These are phyloP conservation scores for Hydraecia micacea DNA, from an alignment of 2,888 invertebrate genomes.

Conservation along the genomic window DNA sequence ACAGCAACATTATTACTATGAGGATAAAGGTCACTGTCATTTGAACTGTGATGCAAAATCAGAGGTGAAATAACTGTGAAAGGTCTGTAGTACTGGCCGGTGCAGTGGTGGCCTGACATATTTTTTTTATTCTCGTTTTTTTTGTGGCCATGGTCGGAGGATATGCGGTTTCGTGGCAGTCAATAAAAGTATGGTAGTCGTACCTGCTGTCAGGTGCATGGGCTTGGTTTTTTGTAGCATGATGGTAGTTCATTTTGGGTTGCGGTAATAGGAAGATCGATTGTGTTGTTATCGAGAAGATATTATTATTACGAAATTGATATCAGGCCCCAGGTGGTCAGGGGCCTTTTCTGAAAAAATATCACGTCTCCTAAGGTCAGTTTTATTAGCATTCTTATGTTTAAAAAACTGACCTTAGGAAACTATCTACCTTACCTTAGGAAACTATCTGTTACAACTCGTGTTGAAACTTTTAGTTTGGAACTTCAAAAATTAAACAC, in stretches of 20 bases:
- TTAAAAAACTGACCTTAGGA: too few species aligned
- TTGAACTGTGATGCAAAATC: not conserved
- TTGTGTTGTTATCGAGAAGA: not conserved
- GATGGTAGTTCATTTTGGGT: not conserved
- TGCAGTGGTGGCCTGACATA: slow-evolving; percentile 53
- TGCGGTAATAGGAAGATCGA: not conserved
- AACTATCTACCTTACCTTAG: too few species aligned
- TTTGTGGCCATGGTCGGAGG: slow-evolving; percentile 45
- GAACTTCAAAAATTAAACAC: not conserved
- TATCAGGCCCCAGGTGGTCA: not conserved
- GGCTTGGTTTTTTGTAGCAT: slow-evolving; percentile 8
- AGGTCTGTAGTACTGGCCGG: slow-evolving; percentile 66
- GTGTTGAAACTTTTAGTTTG: too few species aligned
- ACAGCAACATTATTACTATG: not conserved
- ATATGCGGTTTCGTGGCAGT: slow-evolving; percentile 21
- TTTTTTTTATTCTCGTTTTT: slow-evolving; percentile 59
- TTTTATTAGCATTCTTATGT: not conserved
- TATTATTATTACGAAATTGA: not conserved
- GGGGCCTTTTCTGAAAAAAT: not conserved
- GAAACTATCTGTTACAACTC: too few species aligned
- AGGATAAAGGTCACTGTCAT: not conserved
- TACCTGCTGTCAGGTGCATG: slow-evolving; percentile 45
- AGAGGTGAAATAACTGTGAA: not conserved
- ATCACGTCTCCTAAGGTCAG: too few species aligned
- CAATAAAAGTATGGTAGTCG: slow-evolving; percentile 11